Conservation (phyloP, 2,888 invertebrate species). For the Cabera pusaria region DNA sequence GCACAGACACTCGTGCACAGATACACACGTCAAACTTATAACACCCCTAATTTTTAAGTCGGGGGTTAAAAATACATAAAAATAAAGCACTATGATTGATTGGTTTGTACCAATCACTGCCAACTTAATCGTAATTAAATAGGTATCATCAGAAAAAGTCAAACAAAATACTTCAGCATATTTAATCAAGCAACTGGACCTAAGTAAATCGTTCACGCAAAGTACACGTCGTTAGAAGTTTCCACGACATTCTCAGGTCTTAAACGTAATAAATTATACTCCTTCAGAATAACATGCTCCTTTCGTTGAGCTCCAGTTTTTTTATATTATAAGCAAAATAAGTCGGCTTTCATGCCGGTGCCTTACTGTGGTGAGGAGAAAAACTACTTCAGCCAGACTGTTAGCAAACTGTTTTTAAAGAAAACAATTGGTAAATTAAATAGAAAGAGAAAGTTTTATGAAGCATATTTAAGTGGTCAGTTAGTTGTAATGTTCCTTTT, state of each 20-base stretch:
- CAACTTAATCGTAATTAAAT: too few species aligned
- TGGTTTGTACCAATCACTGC: too few species aligned
- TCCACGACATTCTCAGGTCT: slow-evolving; percentile 44
- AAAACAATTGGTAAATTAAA: slow-evolving; percentile 22
- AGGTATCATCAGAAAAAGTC: too few species aligned
- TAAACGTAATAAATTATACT: slow-evolving; percentile 60
- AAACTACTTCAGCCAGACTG: slow-evolving; percentile 13
- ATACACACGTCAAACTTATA: too few species aligned
- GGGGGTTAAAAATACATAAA: too few species aligned
- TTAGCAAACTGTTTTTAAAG: slow-evolving; percentile 14
- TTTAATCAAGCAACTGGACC: slow-evolving; percentile 6
- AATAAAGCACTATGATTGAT: too few species aligned
- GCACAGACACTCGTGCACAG: too few species aligned
- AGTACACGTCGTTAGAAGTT: slow-evolving; percentile 32
- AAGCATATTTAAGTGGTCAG: too few species aligned
- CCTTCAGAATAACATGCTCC: slow-evolving; percentile 50
- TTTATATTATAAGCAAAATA: slow-evolving; percentile 39
- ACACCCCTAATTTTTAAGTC: too few species aligned
- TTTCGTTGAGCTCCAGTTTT: slow-evolving; percentile 38
- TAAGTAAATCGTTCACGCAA: slow-evolving; percentile 18
- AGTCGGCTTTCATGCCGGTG: slow-evolving; percentile 28
- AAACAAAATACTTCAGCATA: too few species aligned
- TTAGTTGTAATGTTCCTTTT: too few species aligned
- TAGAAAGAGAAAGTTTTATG: too few species aligned
- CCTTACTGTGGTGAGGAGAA: slow-evolving; percentile 48